Base-by-base conservation (phyloP, 2,797 vertebrate genomes). In the Helicolenus hilgendorfi region DNA sequence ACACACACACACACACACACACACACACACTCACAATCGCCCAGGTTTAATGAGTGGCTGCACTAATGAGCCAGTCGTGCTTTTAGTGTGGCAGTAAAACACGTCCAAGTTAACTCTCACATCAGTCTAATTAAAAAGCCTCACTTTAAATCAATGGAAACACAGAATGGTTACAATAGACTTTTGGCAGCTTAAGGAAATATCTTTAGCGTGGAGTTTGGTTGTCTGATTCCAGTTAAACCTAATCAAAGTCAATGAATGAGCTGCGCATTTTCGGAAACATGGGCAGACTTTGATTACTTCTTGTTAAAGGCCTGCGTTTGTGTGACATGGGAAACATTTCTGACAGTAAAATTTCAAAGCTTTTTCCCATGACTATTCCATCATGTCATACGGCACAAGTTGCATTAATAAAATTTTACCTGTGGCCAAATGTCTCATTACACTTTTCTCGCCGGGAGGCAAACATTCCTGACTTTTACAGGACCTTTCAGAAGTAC, bases 71-170 rank as follows among this genome's bases (percentile, higher is more conserved):
- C 65, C 79, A 80, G 88, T 77, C 69, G 36, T 89, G 91, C 90
- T 92, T 92, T 94, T 89, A 90, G 85, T 81, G 77, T 77, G 79
- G 91, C 79, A 84, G 81, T 94, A 92, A 96, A 94, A 94, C 84
- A 83, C 81, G 36, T 90, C 79, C 84, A 85, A 85, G 83, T 92
- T 72, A 83, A 86, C 79, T 76, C 76, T 87, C 78, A 81, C 92
- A 91, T 93, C 83, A 88, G 79, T 84, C 72, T 92, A 93, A 96
- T 95, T 94, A 94, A 93, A 94, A 90, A 75, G 74, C 60, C 89
- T 81, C 41, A 4, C 72, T 89, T 81, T 73, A 87, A 89, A 88
- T 93, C 85, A 89, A 92, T 91, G 83, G 88, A 94, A 90, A 92
- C 65, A 82, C 77, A 87, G 59, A 82, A 55, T 10, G 73, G 89